Conservation (phyloP, 2,113 vertebrate species). For the Anguilla rostrata region DNA sequence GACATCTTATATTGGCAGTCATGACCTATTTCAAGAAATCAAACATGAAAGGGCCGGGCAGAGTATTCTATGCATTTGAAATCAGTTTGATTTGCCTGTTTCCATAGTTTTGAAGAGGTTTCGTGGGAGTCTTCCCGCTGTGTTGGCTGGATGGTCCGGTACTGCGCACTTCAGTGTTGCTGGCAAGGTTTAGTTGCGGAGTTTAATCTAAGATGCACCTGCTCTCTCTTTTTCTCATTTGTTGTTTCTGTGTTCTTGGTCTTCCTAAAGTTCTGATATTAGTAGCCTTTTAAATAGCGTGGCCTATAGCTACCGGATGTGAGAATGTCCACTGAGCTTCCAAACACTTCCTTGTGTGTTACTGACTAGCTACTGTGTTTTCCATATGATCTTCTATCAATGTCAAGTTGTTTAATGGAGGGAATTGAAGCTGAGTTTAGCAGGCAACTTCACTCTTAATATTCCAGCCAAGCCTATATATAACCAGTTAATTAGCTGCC, state of each 20-base stretch:
- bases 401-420: no score
- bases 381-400: background rate
- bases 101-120: background rate
- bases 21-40: background rate
- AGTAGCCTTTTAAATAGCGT: background rate
- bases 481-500: background rate
- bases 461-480: background rate
- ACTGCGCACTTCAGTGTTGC: background rate
- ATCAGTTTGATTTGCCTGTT: background rate
- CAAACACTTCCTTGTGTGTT: background rate
- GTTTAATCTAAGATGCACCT: background rate
- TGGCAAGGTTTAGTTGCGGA: no score
- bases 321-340: background rate
- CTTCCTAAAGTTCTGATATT: background rate
- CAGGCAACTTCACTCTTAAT: background rate
- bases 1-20: background rate
- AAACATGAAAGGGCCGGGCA: background rate
- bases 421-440: background rate
- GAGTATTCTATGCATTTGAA: background rate
- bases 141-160: background rate
- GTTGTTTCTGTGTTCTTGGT: background rate
- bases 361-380: background rate
- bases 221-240: background rate
- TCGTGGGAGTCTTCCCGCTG: background rate
- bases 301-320: background rate